phyloP scores from a whole-genome alignment of 2,113 vertebrate genomes.

The Ageneiosus marmoratus region DNA sequence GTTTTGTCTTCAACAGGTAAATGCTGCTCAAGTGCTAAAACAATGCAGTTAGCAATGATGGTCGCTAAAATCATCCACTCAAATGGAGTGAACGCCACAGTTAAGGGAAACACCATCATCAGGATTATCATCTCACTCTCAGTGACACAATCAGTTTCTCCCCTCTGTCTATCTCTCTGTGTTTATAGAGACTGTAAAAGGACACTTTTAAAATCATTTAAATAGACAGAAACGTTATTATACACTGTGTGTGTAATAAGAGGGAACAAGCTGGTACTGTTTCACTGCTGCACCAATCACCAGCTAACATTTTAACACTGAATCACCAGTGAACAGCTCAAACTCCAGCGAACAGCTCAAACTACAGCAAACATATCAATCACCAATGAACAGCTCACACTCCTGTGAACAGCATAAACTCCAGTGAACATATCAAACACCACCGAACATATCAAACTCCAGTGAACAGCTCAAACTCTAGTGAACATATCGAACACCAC shows the following conservation, averaged over 20 bases:
- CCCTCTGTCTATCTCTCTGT: not conserved
- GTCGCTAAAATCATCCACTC: constrained; percentile 79
- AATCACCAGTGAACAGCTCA: not conserved
- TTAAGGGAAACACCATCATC: constrained; percentile 61
- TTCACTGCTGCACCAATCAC: not conserved
- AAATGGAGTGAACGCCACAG: constrained; percentile 68
- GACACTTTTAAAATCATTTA: not conserved
- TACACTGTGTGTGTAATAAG: not conserved
- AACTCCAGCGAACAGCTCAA: not conserved
- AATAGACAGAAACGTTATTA: not conserved
- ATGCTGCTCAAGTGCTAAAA: constrained; percentile 75
- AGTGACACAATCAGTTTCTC: not conserved
- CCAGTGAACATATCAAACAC: too few relatives aligned
- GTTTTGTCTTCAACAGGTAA: constrained; percentile 75
- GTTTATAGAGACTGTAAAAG: not conserved
- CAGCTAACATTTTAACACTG: too few relatives aligned
- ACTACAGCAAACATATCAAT: too few relatives aligned
- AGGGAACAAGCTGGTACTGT: not conserved
- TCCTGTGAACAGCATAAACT: too few relatives aligned
- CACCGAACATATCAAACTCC: too few relatives aligned
- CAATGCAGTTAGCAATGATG: constrained; percentile 78
- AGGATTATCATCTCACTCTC: not conserved
- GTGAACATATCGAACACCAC: too few relatives aligned
- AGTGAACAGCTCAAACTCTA: too few relatives aligned
- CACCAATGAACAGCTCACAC: too few relatives aligned